These are phyloP conservation scores for Scotopteryx bipunctaria DNA, from an alignment of 2,888 invertebrate species.

Conservation along the genomic window DNA sequence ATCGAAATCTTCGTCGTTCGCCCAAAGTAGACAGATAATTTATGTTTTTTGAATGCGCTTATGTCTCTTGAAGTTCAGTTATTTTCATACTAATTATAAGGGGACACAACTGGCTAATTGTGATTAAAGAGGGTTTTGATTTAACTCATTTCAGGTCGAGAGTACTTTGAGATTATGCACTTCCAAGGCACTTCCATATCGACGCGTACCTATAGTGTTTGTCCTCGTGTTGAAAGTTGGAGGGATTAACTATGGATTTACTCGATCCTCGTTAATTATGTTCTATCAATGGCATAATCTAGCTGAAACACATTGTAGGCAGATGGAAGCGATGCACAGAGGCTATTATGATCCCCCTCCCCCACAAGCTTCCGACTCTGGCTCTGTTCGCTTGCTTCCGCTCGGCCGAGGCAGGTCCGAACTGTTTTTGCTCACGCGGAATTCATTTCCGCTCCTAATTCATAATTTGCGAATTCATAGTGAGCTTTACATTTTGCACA, in stretches of 20 bases:
- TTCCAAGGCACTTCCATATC: no score
- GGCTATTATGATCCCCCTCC: constrained; percentile 41
- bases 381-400: constrained; percentile 38
- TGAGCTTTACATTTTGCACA: constrained; percentile 11
- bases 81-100: no score
- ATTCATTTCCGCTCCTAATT: constrained; percentile 31
- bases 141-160: no score
- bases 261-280: constrained; percentile 25
- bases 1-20: no score
- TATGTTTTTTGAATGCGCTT: no score
- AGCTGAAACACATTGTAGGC: constrained; percentile 34
- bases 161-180: no score
- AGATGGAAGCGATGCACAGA: constrained; percentile 36
- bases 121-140: no score
- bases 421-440: constrained; percentile 28
- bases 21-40: no score
- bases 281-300: constrained; percentile 35
- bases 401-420: constrained; percentile 35
- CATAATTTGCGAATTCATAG: constrained; percentile 27
- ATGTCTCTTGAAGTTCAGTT: no score
- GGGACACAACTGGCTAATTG: no score
- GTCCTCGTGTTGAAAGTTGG: neutral
- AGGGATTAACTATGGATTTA: neutral
- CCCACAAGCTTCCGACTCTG: constrained; percentile 35
- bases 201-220: no score